phyloP scores from a whole-genome alignment of 2,888 invertebrate species.

The Erannis defoliaria region DNA sequence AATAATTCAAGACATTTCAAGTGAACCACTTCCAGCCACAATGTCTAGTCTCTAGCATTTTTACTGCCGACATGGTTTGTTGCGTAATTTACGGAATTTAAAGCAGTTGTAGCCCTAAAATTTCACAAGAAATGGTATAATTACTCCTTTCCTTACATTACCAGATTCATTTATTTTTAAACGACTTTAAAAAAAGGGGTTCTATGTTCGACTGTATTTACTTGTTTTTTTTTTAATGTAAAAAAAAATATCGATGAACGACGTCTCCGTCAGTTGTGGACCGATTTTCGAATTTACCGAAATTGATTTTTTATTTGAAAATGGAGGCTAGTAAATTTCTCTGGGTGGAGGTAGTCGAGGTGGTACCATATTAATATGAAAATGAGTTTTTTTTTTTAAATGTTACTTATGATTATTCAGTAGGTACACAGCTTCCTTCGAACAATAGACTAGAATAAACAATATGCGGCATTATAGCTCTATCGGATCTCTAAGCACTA shows the following conservation, averaged over 20 bases:
- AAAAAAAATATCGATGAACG: too few species aligned
- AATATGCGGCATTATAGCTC: constrained; percentile 30
- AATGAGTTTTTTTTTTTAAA: too few species aligned
- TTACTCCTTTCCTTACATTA: constrained; percentile 5
- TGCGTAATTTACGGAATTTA: neutral
- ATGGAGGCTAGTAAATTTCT: too few species aligned
- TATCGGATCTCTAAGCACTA: constrained; percentile 43
- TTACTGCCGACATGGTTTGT: neutral
- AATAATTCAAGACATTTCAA: constrained; percentile 37
- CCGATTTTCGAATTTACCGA: too few species aligned
- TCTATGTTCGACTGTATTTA: too few species aligned
- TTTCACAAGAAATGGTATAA: constrained; percentile 7
- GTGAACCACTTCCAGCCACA: constrained; percentile 15
- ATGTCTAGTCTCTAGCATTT: neutral
- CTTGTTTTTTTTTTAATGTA: too few species aligned
- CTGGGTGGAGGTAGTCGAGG: too few species aligned
- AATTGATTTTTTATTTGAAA: too few species aligned
- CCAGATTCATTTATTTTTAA: constrained; percentile 22
- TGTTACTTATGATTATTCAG: too few species aligned
- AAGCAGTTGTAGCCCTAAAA: neutral
- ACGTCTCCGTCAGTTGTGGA: too few species aligned
- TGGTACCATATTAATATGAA: too few species aligned
- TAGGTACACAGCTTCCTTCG: constrained; percentile 28
- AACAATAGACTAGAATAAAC: constrained; percentile 38
- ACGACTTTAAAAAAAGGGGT: too few species aligned